Conservation (phyloP, 2,888 invertebrate species). For the Cabera pusaria region DNA sequence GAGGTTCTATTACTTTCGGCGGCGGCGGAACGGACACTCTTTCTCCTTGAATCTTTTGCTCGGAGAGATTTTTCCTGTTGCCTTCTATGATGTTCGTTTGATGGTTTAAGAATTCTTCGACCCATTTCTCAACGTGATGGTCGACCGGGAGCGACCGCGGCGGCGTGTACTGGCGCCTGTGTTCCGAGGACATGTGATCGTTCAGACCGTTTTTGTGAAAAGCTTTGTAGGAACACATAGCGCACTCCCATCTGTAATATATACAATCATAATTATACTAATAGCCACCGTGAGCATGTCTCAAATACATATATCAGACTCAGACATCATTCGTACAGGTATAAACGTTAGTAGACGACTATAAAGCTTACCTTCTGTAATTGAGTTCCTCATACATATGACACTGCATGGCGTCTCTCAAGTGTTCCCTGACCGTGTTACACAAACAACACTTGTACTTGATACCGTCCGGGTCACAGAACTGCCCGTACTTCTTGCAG, state of each 20-base stretch:
- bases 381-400: constrained; percentile 87
- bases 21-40: constrained; percentile 18
- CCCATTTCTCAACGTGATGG: constrained; percentile 79
- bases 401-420: constrained; percentile 83
- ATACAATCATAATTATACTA: no score
- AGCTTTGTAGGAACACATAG: constrained; percentile 81
- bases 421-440: constrained; percentile 79
- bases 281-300: no score
- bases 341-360: no score
- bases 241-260: constrained; percentile 84
- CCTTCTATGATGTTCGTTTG: constrained; percentile 53
- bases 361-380: constrained; percentile 84
- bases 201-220: constrained; percentile 79
- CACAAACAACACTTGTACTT: constrained; percentile 86
- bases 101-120: constrained; percentile 55
- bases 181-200: constrained; percentile 80
- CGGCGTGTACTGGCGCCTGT: constrained; percentile 54
- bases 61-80: constrained; percentile 47
- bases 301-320: no score
- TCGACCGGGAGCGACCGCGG: constrained; percentile 67
- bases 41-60: constrained; percentile 44
- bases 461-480: constrained; percentile 78
- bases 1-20: constrained; percentile 12
- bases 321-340: no score
- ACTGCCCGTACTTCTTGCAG: constrained; percentile 55